phyloP scores from a whole-genome alignment of 2,888 invertebrate genomes.

The Papilio protenor region DNA sequence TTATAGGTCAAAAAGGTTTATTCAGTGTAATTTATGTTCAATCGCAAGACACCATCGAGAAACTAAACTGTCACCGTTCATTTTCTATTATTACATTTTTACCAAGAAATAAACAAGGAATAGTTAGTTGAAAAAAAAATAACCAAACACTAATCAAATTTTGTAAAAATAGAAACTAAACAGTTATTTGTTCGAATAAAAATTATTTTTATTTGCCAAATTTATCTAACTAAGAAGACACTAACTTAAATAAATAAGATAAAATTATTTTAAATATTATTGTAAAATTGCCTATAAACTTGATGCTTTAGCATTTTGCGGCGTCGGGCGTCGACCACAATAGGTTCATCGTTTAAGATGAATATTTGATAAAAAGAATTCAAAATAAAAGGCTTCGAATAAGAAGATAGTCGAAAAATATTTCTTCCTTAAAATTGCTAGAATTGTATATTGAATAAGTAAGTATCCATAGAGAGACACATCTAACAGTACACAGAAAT shows the following conservation, averaged over 20 bases:
- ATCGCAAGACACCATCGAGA: too few species aligned
- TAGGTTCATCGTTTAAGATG: not conserved
- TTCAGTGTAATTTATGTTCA: too few species aligned
- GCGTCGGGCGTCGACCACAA: not conserved
- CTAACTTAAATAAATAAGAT: not conserved
- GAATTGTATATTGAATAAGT: conserved; percentile 3
- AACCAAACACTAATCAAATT: not conserved
- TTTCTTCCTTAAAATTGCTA: conserved; percentile 5
- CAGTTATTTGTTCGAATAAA: not conserved
- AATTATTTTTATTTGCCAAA: not conserved
- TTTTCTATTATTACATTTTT: too few species aligned
- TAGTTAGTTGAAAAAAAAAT: not conserved
- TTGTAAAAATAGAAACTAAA: not conserved
- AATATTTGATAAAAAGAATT: conserved; percentile 4
- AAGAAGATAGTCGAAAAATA: conserved; percentile 31
- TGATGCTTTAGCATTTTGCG: not conserved
- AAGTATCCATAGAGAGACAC: conserved; percentile 6
- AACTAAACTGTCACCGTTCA: too few species aligned
- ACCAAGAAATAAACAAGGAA: too few species aligned
- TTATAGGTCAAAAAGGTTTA: too few species aligned
- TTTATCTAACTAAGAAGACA: not conserved
- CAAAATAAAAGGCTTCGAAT: conserved; percentile 9
- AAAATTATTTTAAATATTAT: not conserved
- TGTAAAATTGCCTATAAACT: not conserved
- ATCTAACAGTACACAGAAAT: conserved; percentile 21